phyloP scores from a whole-genome alignment of 1,140 invertebrate species.

The Aricia agestis region DNA sequence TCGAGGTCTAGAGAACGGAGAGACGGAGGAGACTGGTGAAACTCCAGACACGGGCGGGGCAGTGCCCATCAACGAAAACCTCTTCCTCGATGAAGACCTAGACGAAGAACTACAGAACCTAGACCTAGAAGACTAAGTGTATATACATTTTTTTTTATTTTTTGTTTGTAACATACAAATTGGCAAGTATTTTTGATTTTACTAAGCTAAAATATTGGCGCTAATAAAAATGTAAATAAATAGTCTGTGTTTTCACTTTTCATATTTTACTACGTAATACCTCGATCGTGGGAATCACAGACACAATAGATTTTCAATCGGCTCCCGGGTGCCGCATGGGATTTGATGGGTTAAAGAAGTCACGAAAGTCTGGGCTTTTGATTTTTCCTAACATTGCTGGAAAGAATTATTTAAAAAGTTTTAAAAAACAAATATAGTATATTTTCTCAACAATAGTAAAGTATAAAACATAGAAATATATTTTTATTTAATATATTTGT shows the following conservation, averaged over 20 bases:
- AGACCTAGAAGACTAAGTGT: conserved; percentile 79
- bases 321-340: no score
- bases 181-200: neutral
- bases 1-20: conserved; percentile 57
- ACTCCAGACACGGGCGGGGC: conserved; percentile 48
- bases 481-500: neutral
- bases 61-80: conserved; percentile 94
- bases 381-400: no score
- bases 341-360: no score
- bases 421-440: neutral
- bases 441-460: neutral
- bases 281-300: no score
- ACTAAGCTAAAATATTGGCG: neutral
- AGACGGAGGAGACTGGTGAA: conserved; percentile 38
- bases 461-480: neutral
- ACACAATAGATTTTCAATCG: no score
- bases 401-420: no score
- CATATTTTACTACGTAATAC: no score
- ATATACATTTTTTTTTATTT: neutral
- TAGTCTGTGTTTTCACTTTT: neutral
- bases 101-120: conserved; percentile 90
- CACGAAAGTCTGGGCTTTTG: no score
- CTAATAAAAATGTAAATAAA: neutral
- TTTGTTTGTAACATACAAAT: neutral
- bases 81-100: conserved; percentile 93